Evolutionary conservation across 2,888 invertebrate genomes (phyloP).

Genomic region (Strigamia crassipes): DNA sequence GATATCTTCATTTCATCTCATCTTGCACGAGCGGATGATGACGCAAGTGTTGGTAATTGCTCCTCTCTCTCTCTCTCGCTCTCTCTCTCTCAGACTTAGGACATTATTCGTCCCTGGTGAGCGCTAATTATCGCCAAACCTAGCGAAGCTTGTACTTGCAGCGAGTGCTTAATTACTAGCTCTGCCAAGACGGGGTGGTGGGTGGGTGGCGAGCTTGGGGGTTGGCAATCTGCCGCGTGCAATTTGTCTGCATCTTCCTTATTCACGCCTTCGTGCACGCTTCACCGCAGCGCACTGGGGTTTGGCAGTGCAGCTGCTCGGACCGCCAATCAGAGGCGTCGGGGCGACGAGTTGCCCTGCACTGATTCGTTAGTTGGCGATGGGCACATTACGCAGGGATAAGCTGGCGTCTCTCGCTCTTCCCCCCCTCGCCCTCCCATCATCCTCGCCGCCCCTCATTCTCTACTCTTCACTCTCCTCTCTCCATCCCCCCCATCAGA

Average conservation of each 20-base stretch:
- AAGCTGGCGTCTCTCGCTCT: constrained; percentile 26
- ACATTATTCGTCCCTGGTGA: constrained; percentile 40
- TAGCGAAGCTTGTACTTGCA: constrained; percentile 20
- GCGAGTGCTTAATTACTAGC: constrained; percentile 36
- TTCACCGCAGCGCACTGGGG: constrained; percentile 35
- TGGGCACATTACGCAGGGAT: constrained; percentile 38
- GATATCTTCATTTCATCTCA: constrained; percentile 42
- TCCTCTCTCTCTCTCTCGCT: constrained; percentile 33
- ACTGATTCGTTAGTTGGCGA: constrained; percentile 38
- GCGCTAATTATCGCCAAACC: constrained; percentile 42
- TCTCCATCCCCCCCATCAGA: constrained; percentile 12
- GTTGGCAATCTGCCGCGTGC: constrained; percentile 32
- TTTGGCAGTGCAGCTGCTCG: constrained; percentile 35
- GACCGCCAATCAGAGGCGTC: constrained; percentile 35
- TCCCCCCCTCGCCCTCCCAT: background rate
- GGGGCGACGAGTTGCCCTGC: constrained; percentile 33
- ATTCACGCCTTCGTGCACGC: constrained; percentile 38
- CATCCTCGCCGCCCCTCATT: background rate
- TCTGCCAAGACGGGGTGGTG: background rate
- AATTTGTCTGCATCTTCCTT: constrained; percentile 31
- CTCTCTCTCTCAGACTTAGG: constrained; percentile 40
- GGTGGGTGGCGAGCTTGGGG: background rate
- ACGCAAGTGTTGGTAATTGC: constrained; percentile 42
- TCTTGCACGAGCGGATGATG: constrained; percentile 25
- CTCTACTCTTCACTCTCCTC: constrained; percentile 7